Conservation (phyloP, 1,140 invertebrate species). For the Drosophila arawakana region DNA sequence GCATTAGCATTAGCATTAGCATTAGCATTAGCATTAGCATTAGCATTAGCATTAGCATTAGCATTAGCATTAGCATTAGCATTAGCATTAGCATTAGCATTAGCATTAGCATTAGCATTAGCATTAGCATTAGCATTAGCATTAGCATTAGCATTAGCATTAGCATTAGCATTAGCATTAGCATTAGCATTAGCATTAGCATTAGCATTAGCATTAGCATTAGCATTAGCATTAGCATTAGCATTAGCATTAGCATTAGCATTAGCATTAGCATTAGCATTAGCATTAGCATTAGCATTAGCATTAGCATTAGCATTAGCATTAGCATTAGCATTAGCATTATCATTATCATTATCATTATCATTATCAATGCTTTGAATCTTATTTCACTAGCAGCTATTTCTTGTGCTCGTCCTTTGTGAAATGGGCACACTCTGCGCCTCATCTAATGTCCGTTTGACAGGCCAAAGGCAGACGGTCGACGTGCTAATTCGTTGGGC, state of each 20-base stretch:
- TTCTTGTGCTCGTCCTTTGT: neutral
- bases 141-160: neutral
- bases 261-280: neutral
- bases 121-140: neutral
- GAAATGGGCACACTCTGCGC: neutral
- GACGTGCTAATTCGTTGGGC: slow-evolving; percentile 69
- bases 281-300: neutral
- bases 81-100: neutral
- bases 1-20: neutral
- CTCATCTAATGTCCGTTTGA: slow-evolving; percentile 14
- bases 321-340: neutral
- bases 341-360: neutral
- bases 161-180: neutral
- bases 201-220: neutral
- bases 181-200: neutral
- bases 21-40: neutral
- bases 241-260: neutral
- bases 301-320: neutral
- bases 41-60: neutral
- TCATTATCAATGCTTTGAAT: neutral
- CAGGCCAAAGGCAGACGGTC: slow-evolving; percentile 46
- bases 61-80: neutral
- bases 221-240: neutral
- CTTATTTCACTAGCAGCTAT: neutral
- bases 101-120: neutral